Evolutionary conservation across 1,140 invertebrate species (phyloP), one percentile per base, ranked within the genome.

Genomic region (Neocloeon triangulifer): DNA sequence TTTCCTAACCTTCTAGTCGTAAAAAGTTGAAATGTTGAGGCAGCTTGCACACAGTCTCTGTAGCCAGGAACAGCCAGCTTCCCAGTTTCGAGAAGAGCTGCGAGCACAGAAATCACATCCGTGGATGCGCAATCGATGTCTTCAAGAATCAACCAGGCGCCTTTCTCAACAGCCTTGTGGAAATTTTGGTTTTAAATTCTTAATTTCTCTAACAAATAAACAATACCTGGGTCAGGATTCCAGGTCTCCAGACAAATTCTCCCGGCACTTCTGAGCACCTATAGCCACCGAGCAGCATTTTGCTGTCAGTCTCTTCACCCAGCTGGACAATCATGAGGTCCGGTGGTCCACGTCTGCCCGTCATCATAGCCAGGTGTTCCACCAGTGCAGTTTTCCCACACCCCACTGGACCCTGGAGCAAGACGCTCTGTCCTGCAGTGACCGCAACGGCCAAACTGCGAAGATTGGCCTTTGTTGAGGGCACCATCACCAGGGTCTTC

Each of bases 301-400:
- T 86, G 30, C 84, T 81, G 51, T 98, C 94, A n/a, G 86, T 91
- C 55, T 98, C 88, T 58, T 98, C 91, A 3, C 89, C 86, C 4
- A 98, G 56, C 49, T 98, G 92, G 18, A 98, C 71, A 55, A 80
- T 84, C 26, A 80, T 45, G 6, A 68, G 43, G 6, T 60, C 36
- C 2, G 58, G 56, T 19, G 48, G 43, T 15, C 41, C 33, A 15
- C 38, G 36, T 13, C 46, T 36, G 10, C 84, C 78, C 2, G 79
- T 89, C 38, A 78, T 48, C 17, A 56, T 47, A 7, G 88, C 85
- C 30, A 96, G 55, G 55, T 91, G 72, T 46, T 92, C 78, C 9
- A 97, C 73, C 4, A 96, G 43, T 4, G 69, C 68, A 1, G 92
- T 94, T 59, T 99, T 99, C 4, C 94, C 92, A 45, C 75, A 79